A percentile compares a stretch with the other conserved stretches of the same genome.
These are phyloP conservation scores for Neofelis nebulosa DNA, from an alignment of 2,113 vertebrate species.

Conservation along the genomic window DNA sequence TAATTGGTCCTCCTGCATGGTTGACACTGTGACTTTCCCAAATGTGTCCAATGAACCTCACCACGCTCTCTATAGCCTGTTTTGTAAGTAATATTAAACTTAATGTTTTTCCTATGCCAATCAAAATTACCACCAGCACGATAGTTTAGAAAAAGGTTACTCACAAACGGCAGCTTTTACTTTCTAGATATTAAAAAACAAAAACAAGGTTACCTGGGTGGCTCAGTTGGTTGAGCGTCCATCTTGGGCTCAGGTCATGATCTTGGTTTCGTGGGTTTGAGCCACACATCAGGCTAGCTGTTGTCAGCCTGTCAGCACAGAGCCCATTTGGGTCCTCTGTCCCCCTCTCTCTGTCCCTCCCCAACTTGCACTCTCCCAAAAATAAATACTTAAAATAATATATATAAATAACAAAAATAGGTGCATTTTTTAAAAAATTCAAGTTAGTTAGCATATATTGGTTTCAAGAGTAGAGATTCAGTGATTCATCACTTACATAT, in stretches of 20 bases:
- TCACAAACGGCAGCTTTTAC: neutral
- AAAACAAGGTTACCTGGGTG: neutral
- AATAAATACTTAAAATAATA: neutral
- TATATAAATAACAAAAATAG: neutral
- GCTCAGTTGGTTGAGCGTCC: neutral
- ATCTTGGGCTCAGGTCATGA: neutral
- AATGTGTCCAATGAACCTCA: neutral
- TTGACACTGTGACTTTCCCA: neutral
- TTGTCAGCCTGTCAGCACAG: too few relatives aligned
- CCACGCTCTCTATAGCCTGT: neutral
- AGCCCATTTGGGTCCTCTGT: too few relatives aligned
- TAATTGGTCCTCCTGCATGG: neutral
- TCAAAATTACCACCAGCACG: neutral
- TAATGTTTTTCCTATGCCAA: neutral
- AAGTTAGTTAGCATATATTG: too few relatives aligned
- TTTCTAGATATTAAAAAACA: neutral
- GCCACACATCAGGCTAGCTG: neutral
- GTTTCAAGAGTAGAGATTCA: too few relatives aligned
- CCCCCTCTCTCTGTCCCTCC: too few relatives aligned
- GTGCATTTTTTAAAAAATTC: too few relatives aligned
- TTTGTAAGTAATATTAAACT: neutral
- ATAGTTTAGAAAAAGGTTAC: neutral
- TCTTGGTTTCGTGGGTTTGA: neutral
- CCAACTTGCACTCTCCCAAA: too few relatives aligned
- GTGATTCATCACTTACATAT: too few relatives aligned